Conservation (phyloP, 2,797 vertebrate genomes). For the Rhynchonycteris naso region DNA sequence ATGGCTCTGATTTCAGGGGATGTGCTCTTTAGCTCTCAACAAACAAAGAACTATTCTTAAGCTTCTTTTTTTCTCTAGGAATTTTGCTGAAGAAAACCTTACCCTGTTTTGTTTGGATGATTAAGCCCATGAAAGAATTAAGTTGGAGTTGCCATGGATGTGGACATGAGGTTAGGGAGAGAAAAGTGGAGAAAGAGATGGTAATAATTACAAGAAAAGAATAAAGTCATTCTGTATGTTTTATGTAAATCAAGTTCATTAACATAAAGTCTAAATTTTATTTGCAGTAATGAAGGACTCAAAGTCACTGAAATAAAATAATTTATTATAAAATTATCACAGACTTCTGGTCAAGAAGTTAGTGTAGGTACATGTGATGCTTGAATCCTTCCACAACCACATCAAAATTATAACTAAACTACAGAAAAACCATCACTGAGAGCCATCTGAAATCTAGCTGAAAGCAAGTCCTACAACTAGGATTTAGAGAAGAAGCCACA, state of each 20-base stretch:
- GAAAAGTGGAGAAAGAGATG: not conserved
- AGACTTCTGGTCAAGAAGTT: no score
- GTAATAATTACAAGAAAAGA: not conserved
- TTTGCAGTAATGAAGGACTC: not conserved
- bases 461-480: no score
- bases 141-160: not conserved
- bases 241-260: not conserved
- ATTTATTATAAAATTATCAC: not conserved
- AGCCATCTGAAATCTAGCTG: no score
- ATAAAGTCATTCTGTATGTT: not conserved
- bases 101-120: not conserved
- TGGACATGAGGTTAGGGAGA: fast-evolving
- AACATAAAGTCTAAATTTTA: conserved; percentile 2
- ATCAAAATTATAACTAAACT: no score
- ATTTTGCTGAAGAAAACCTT: not conserved
- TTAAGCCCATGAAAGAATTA: not conserved
- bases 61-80: not conserved
- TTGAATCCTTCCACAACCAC: no score
- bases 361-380: no score
- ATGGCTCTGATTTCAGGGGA: not conserved
- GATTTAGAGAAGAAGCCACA: no score
- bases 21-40: not conserved
- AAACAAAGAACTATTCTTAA: not conserved
- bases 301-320: not conserved
- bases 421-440: no score